These are phyloP conservation scores for Trisateles emortualis DNA, from an alignment of 2,888 invertebrate genomes.

Conservation along the genomic window DNA sequence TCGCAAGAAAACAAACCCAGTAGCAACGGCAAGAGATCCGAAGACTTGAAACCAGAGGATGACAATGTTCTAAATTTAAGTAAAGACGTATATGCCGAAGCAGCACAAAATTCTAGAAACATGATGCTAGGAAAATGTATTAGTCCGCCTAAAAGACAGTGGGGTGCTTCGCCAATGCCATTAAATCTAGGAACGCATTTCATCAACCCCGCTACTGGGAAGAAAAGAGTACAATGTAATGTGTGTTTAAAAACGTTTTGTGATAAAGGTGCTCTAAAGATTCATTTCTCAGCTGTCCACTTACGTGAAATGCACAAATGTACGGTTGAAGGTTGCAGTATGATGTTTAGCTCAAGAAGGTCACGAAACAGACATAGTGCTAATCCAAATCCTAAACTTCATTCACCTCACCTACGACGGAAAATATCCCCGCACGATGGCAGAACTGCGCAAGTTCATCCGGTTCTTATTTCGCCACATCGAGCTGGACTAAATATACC, in stretches of 20 bases:
- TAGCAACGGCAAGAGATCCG: constrained; percentile 63
- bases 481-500: constrained; percentile 88
- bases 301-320: constrained; percentile 99
- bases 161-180: constrained; percentile 92
- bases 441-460: constrained; percentile 94
- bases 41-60: constrained; percentile 70
- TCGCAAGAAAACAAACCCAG: constrained; percentile 74
- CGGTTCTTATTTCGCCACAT: constrained; percentile 92
- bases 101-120: constrained; percentile 77
- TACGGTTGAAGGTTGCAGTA: constrained; percentile 99
- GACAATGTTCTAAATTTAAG: constrained; percentile 81
- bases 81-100: constrained; percentile 76
- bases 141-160: constrained; percentile 92
- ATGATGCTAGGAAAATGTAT: constrained; percentile 88
- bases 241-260: constrained; percentile 99
- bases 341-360: constrained; percentile 99
- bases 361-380: constrained; percentile 98
- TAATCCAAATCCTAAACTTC: constrained; percentile 99
- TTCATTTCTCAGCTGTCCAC: constrained; percentile 99
- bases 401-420: constrained; percentile 96
- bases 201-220: constrained; percentile 97
- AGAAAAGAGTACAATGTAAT: constrained; percentile 99
- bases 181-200: constrained; percentile 95
- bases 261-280: constrained; percentile 99
- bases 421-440: constrained; percentile 98